phyloP scores from a whole-genome alignment of 2,888 invertebrate species.

The Quadriops clusia region DNA sequence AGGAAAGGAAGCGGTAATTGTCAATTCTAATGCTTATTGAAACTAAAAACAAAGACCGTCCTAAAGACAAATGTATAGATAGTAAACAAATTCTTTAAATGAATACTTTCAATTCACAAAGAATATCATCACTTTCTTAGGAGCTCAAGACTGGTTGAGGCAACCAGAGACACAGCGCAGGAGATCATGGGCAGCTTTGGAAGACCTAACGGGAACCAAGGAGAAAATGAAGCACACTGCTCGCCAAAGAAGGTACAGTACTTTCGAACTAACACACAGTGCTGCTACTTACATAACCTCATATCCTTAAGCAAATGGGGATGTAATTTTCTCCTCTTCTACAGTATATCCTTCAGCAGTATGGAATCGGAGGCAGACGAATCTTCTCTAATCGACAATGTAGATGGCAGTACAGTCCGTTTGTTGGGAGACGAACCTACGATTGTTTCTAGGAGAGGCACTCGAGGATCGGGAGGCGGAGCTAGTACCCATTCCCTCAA shows the following conservation, averaged over 20 bases:
- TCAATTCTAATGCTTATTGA: neutral
- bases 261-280: neutral
- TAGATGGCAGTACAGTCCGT: slow-evolving; percentile 45
- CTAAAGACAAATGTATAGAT: neutral
- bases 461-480: slow-evolving; percentile 42
- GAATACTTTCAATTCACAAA: too few species aligned
- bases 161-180: slow-evolving; percentile 44
- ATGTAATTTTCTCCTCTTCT: slow-evolving; percentile 15
- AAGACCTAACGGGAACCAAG: slow-evolving; percentile 49
- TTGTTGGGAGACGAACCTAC: slow-evolving; percentile 40
- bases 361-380: slow-evolving; percentile 82
- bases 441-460: slow-evolving; percentile 30
- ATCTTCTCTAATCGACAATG: slow-evolving; percentile 39
- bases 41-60: slow-evolving; percentile 1
- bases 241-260: slow-evolving; percentile 41
- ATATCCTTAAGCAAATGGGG: too few species aligned
- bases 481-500: slow-evolving; percentile 71
- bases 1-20: slow-evolving; percentile 48
- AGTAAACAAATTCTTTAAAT: neutral
- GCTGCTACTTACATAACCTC: too few species aligned
- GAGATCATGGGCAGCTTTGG: slow-evolving; percentile 81
- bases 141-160: slow-evolving; percentile 35
- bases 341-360: slow-evolving; percentile 60
- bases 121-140: too few species aligned
- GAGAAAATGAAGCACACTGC: slow-evolving; percentile 38